A percentile compares a stretch with the other conserved stretches of the same genome.
Evolutionary conservation across 1,140 invertebrate species (phyloP).

Genomic region (Chlorops oryzae): DNA sequence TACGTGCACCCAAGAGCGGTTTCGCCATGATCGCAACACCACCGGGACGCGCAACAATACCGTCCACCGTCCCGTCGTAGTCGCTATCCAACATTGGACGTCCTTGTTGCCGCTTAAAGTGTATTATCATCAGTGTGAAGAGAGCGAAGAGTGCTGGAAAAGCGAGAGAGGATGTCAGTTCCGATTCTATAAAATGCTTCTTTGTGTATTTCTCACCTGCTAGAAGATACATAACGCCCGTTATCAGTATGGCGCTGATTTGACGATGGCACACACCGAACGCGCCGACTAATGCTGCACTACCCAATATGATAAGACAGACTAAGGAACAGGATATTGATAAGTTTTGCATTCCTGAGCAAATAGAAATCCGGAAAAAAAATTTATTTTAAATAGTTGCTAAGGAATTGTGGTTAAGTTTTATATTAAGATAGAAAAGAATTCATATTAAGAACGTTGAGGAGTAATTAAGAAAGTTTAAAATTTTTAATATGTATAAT

Average conservation of each 20-base stretch:
- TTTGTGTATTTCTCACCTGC: slow-evolving; percentile 58
- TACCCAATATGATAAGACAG: slow-evolving; percentile 76
- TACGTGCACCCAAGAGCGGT: slow-evolving; percentile 56
- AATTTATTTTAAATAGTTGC: slow-evolving; percentile 1
- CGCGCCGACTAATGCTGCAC: slow-evolving; percentile 72
- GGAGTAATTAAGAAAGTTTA: no score
- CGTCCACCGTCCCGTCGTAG: slow-evolving; percentile 61
- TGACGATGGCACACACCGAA: slow-evolving; percentile 81
- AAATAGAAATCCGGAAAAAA: slow-evolving; percentile 2
- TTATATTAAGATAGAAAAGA: not conserved
- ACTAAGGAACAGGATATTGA: slow-evolving; percentile 87
- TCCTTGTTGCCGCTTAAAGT: slow-evolving; percentile 75
- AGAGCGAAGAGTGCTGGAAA: slow-evolving; percentile 74
- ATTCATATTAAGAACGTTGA: no score
- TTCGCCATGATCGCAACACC: slow-evolving; percentile 41
- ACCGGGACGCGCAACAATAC: slow-evolving; percentile 57
- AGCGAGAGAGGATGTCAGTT: not conserved
- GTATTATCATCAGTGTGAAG: slow-evolving; percentile 83
- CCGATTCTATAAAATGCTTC: not conserved
- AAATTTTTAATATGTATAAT: no score
- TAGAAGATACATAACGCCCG: slow-evolving; percentile 84
- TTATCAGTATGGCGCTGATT: slow-evolving; percentile 82
- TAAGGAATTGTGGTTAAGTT: not conserved
- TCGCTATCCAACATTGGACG: slow-evolving; percentile 52
- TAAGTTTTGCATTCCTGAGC: slow-evolving; percentile 83